Conservation (phyloP, 2,113 vertebrate genomes). For the Phylloscopus trochilus region DNA sequence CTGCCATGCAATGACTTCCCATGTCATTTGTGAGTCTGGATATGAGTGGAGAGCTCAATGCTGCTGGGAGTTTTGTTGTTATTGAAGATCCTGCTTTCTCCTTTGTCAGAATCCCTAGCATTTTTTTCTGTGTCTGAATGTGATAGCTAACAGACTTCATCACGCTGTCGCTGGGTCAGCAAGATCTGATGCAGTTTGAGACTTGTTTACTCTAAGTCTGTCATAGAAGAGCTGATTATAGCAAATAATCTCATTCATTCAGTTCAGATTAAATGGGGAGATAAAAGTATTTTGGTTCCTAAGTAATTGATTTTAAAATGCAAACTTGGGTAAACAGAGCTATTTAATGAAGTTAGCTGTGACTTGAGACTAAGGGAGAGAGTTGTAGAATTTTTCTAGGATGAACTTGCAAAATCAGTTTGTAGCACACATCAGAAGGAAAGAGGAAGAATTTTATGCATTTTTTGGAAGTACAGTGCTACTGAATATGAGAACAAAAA, state of each 20-base stretch:
- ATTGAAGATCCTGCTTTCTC: neutral
- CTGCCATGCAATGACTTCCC: neutral
- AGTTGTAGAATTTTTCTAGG: neutral
- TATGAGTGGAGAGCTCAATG: neutral
- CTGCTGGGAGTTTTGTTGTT: neutral
- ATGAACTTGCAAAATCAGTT: neutral
- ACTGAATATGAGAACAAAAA: neutral
- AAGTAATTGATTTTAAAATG: neutral
- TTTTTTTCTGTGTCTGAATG: neutral
- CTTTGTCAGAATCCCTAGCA: neutral
- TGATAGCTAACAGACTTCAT: neutral
- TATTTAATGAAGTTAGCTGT: neutral
- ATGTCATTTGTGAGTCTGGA: neutral
- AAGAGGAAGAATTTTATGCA: neutral
- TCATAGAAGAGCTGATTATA: slow-evolving; percentile 29
- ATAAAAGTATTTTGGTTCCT: neutral
- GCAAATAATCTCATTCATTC: slow-evolving; percentile 45
- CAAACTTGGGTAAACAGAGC: neutral
- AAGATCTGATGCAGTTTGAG: neutral
- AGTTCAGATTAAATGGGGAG: slow-evolving; percentile 23
- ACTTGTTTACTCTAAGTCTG: slow-evolving; percentile 13
- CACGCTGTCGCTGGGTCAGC: neutral
- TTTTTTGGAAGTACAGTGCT: neutral
- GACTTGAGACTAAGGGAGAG: neutral
- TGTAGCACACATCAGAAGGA: neutral